Percentiles rank a stretch among this genome's conserved stretches.
Conservation (phyloP, 2,113 vertebrate genomes). For the Emydura subglobosa region DNA sequence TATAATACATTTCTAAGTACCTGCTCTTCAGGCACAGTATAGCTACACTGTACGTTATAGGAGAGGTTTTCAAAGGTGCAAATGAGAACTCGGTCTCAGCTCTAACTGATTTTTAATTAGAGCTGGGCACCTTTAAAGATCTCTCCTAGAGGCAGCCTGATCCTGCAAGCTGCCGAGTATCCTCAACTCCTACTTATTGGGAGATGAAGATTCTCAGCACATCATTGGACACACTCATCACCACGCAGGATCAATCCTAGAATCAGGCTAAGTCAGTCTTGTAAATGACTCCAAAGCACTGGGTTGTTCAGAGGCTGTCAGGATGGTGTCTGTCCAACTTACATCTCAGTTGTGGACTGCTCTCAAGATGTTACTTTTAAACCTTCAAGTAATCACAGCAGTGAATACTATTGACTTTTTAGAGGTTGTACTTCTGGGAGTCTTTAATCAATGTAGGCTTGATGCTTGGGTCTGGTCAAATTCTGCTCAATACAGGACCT, state of each 20-base stretch:
- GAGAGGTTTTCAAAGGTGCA: conserved; percentile 55
- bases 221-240: not conserved
- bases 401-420: not conserved
- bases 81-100: conserved; percentile 59
- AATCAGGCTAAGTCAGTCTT: conserved; percentile 41
- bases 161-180: too few species aligned
- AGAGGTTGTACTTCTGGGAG: not conserved
- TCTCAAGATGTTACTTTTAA: not conserved
- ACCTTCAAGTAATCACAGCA: not conserved
- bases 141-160: too few species aligned
- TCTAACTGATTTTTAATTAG: conserved; percentile 9
- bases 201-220: not conserved
- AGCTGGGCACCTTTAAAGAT: too few species aligned
- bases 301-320: not conserved
- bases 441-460: not conserved
- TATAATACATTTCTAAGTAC: not conserved
- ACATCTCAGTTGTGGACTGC: not conserved
- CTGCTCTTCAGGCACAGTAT: not conserved
- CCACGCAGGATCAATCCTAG: not conserved
- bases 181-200: not conserved
- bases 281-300: not conserved
- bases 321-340: not conserved
- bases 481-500: not conserved
- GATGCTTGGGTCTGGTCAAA: not conserved
- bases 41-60: not conserved